These are phyloP conservation scores for Dicrostonyx torquatus DNA, from an alignment of 2,797 vertebrate species.

Conservation along the genomic window DNA sequence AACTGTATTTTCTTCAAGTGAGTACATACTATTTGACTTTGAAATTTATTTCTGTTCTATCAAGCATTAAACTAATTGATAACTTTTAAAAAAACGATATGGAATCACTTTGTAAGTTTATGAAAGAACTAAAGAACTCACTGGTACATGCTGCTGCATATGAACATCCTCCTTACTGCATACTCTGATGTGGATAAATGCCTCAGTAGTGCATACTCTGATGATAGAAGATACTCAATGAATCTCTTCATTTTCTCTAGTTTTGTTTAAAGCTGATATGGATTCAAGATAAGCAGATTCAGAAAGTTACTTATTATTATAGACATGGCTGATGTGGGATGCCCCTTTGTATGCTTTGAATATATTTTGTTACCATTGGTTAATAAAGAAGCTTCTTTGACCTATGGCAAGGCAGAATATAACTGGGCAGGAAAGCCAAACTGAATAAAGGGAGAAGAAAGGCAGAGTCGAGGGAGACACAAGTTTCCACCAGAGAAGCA, in stretches of 20 bases:
- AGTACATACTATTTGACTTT: conserved; percentile 66
- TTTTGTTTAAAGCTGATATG: not conserved
- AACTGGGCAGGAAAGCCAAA: too few relatives aligned
- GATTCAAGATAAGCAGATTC: not conserved
- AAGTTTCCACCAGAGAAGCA: too few relatives aligned
- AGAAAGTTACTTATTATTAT: not conserved
- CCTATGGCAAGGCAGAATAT: too few relatives aligned
- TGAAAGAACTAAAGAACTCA: not conserved
- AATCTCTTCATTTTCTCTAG: not conserved
- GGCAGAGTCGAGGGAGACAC: too few relatives aligned
- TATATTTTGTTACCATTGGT: too few relatives aligned
- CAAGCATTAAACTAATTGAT: conserved; percentile 78
- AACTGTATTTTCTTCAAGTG: conserved; percentile 67
- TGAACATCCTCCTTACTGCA: not conserved
- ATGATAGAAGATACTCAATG: not conserved
- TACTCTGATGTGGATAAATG: not conserved
- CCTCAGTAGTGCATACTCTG: not conserved
- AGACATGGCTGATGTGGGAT: too few relatives aligned
- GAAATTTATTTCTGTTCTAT: conserved; percentile 61
- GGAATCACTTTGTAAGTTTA: not conserved
- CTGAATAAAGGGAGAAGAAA: too few relatives aligned
- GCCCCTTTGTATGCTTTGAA: too few relatives aligned
- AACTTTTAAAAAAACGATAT: conserved; percentile 29
- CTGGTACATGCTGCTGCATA: not conserved
- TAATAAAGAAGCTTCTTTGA: too few relatives aligned